Conservation (phyloP, 2,888 invertebrate species). For the Chloromyia formosa region DNA sequence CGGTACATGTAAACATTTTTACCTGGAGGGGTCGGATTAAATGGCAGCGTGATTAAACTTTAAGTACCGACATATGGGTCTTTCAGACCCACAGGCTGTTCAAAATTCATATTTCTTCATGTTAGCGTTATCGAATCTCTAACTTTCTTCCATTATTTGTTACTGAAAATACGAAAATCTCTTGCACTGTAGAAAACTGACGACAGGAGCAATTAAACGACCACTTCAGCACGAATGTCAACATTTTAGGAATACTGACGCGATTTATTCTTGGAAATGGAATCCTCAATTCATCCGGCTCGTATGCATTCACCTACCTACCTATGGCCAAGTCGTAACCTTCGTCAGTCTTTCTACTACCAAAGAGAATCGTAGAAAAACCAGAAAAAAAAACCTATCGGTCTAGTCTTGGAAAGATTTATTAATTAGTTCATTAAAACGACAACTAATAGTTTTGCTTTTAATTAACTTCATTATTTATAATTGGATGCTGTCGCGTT, state of each 20-base stretch:
- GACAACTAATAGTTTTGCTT: conserved; percentile 54
- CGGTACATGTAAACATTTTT: too few species aligned
- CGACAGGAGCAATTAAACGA: conserved; percentile 31
- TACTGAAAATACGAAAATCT: background rate
- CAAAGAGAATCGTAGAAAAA: background rate
- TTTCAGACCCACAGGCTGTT: too few species aligned
- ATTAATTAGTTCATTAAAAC: conserved; percentile 55
- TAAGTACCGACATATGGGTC: too few species aligned
- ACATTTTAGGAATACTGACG: conserved; percentile 32
- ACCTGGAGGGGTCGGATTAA: too few species aligned
- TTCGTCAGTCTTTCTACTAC: too few species aligned
- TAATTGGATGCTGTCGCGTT: conserved; percentile 53
- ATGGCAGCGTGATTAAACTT: too few species aligned
- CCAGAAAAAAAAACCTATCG: background rate
- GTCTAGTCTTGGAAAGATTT: conserved; percentile 50
- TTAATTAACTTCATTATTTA: conserved; percentile 55
- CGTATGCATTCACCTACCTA: background rate
- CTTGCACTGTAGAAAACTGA: background rate
- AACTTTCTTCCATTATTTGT: too few species aligned
- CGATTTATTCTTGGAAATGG: conserved; percentile 25
- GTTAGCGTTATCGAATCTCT: too few species aligned
- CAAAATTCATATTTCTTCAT: too few species aligned
- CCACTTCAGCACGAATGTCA: conserved; percentile 31
- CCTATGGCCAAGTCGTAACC: too few species aligned
- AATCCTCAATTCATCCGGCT: conserved; percentile 8